Conservation (phyloP, 2,113 vertebrate genomes). For the Cricetomys ansorgei region DNA sequence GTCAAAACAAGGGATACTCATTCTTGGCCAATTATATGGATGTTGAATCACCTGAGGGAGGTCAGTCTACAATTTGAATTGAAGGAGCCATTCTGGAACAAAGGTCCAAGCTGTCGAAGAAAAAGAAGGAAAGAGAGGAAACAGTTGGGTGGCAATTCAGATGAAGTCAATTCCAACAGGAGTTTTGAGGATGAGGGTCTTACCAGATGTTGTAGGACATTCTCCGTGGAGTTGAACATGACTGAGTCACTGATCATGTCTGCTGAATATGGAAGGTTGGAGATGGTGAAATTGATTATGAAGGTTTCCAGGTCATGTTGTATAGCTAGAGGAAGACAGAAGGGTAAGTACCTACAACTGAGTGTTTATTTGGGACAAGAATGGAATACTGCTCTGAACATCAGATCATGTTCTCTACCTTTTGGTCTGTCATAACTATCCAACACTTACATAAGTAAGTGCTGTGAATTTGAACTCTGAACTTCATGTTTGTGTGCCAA, state of each 20-base stretch:
- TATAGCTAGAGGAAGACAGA: neutral
- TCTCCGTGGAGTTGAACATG: conserved; percentile 67
- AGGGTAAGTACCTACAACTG: accelerated
- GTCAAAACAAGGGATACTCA: neutral
- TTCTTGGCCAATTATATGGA: neutral
- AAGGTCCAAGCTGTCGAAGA: conserved; percentile 74
- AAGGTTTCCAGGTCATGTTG: conserved; percentile 39
- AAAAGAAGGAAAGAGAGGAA: neutral
- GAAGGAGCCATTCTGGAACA: conserved; percentile 73
- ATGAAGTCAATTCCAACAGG: neutral
- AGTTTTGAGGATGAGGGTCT: neutral
- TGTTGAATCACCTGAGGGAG: conserved; percentile 77
- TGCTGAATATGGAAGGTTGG: conserved; percentile 80
- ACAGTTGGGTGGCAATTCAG: neutral
- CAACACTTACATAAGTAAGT: neutral
- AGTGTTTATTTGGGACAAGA: neutral
- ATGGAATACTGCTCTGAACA: neutral
- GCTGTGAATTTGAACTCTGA: neutral
- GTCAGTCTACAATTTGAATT: conserved; percentile 73
- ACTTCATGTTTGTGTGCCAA: neutral
- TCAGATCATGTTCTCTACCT: neutral
- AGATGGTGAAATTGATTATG: conserved; percentile 82
- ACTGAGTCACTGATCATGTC: conserved; percentile 71
- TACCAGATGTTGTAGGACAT: conserved; percentile 70
- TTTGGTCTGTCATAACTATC: neutral